phyloP scores from a whole-genome alignment of 2,888 invertebrate species.

The Caenorhabditis wallacei region DNA sequence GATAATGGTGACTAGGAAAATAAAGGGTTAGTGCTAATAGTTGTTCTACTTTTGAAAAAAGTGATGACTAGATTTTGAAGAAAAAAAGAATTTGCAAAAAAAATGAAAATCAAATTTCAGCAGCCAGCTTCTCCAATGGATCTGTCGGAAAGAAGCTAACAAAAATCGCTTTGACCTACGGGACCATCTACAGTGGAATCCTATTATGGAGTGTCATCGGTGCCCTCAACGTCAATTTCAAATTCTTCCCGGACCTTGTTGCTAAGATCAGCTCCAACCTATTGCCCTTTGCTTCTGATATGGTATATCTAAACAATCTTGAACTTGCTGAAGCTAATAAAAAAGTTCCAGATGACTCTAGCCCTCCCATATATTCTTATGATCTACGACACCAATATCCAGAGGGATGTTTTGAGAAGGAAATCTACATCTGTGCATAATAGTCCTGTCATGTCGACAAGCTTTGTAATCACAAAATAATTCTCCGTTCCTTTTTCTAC shows the following conservation, averaged over 20 bases:
- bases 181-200: not conserved
- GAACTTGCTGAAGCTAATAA: not conserved
- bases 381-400: conserved; percentile 11
- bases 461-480: conserved; percentile 4
- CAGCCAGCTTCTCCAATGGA: not conserved
- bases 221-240: not conserved
- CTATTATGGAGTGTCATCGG: not conserved
- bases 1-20: conserved; percentile 2
- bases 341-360: conserved; percentile 21
- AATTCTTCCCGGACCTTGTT: not conserved
- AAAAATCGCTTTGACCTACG: not conserved
- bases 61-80: no score
- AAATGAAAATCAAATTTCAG: no score
- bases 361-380: conserved; percentile 32
- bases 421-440: not conserved
- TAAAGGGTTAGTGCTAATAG: no score
- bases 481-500: no score
- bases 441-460: not conserved
- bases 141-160: not conserved
- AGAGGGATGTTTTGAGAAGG: not conserved
- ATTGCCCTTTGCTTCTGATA: not conserved
- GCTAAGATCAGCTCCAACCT: not conserved
- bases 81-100: no score
- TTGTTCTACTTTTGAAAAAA: no score
- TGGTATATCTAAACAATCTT: not conserved